Evolutionary conservation across 2,113 vertebrate species (phyloP), one percentile per base, ranked within the genome.

Genomic region (Helogale parvula): DNA sequence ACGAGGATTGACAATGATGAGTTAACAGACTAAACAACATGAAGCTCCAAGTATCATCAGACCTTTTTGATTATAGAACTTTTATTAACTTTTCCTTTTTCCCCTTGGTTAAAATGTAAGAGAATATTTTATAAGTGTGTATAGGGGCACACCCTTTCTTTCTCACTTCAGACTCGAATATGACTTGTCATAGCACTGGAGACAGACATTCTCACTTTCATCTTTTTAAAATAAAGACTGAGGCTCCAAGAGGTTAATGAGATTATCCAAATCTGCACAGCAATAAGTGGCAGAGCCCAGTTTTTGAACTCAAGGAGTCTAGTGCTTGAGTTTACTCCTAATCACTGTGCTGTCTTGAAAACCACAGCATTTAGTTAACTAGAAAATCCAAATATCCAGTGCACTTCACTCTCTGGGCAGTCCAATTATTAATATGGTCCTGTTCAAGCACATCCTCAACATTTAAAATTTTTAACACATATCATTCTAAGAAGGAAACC

Each of bases 401-500:
- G 65, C 12, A 15, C n/a, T 29, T 88, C 16, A 47, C 29, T 90
- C 72, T 92, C 60, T 90, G 63, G 54, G 2, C 7, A 91, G 15
- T 88, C 1, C 41, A 19, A 6, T 63, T 91, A 63, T 57, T 94
- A 66, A 89, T 60, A 72, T 23, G 14, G 12, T 52, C 7, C 35
- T 68, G 52, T 7, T 72, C 45, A 60, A 29, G 47, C 63, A 16
- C 31, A 74, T 33, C 8, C 16, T 93, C 38, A 88, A 65, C 41
- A 88, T 33, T 97, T 86, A 50, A 23, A 88, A 68, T 12, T 79
- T 94, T 92, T 92, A 95, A 88, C 35, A 86, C 3, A 89, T 79
- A 71, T 82, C 33, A 3, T 87, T 87, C 69, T 90, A 74, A 52
- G 38, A 93, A 96, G 86, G 25, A 93, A 95, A 89, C 45, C 52